Conservation (phyloP, 92 coral and sea anemone species). For the Pocillopora grandis region DNA sequence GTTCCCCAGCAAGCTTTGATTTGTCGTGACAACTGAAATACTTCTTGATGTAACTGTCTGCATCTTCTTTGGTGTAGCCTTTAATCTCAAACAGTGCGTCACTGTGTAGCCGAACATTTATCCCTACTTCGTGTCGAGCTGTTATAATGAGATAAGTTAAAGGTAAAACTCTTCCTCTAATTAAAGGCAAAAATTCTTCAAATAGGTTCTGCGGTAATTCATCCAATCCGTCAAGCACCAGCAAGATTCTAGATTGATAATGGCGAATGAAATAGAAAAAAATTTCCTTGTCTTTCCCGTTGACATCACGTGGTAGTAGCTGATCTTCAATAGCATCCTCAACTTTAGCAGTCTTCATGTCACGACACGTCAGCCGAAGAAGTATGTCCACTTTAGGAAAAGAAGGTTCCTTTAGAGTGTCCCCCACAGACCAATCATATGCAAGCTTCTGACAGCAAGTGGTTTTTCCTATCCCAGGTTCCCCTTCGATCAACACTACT, state of each 20-base stretch:
- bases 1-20: background rate
- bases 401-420: background rate
- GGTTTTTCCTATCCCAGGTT: constrained; percentile 33
- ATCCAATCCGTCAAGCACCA: constrained; percentile 26
- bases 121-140: constrained; percentile 34
- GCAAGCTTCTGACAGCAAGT: constrained; percentile 32
- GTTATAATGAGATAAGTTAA: background rate
- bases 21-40: background rate
- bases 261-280: constrained; percentile 2
- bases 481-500: constrained; percentile 20
- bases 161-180: constrained; percentile 6
- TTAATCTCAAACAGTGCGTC: constrained; percentile 18
- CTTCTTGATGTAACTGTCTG: background rate
- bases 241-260: constrained; percentile 17
- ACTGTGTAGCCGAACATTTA: constrained; percentile 2
- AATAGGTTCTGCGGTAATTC: background rate
- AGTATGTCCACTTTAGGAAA: too few species aligned
- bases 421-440: constrained; percentile 27
- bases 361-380: too few species aligned
- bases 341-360: too few species aligned
- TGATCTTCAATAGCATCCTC: constrained; percentile 13
- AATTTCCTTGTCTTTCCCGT: background rate
- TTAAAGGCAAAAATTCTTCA: background rate
- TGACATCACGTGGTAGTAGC: constrained; percentile 4
- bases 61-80: constrained; percentile 6